Conservation (phyloP, 1,140 invertebrate genomes). For the Geopemphigus sp. region DNA sequence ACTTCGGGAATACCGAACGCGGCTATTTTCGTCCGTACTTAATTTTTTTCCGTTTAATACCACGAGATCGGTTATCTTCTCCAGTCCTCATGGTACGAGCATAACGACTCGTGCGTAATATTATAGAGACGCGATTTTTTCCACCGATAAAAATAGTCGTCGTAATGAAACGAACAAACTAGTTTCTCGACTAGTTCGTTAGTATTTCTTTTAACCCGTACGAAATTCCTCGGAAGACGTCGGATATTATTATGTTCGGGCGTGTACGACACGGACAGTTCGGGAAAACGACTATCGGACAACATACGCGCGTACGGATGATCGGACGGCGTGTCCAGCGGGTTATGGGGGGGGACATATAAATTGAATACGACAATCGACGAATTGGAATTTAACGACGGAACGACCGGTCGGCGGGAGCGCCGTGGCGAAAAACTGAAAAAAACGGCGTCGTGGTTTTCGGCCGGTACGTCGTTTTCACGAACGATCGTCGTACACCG, state of each 20-base stretch:
- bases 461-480: too few species aligned
- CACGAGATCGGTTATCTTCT: neutral
- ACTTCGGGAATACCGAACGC: neutral
- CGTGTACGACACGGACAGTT: neutral
- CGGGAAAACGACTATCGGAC: neutral
- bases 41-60: neutral
- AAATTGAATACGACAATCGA: too few species aligned
- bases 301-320: neutral
- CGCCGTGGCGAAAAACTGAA: too few species aligned
- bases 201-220: neutral
- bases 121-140: conserved; percentile 8
- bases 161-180: conserved; percentile 14
- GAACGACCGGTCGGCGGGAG: too few species aligned
- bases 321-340: too few species aligned
- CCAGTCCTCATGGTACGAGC: neutral
- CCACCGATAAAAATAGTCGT: conserved; percentile 4
- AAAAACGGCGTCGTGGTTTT: too few species aligned
- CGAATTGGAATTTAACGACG: too few species aligned
- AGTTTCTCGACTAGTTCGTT: conserved; percentile 25
- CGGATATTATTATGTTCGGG: neutral
- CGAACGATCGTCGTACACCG: too few species aligned
- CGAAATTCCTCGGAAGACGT: conserved; percentile 11
- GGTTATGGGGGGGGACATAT: too few species aligned
- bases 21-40: neutral
- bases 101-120: neutral